A percentile compares a stretch with the other conserved stretches of the same genome.
These are phyloP conservation scores for Chironomus striatipennis DNA, from an alignment of 1,140 invertebrate genomes.

Conservation along the genomic window DNA sequence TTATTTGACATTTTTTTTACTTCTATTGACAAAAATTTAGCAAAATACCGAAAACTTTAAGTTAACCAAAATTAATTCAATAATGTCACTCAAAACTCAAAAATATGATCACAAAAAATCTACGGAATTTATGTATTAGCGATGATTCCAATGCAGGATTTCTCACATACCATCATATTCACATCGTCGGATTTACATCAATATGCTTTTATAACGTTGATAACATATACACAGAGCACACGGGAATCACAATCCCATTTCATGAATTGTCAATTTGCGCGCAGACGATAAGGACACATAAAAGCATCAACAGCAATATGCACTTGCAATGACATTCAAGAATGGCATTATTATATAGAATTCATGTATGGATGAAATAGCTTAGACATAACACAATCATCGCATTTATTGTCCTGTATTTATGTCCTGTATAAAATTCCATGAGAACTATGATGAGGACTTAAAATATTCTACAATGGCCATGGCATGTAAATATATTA, in stretches of 20 bases:
- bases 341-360: not conserved
- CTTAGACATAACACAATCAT: not conserved
- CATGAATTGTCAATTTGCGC: slow-evolving; percentile 17
- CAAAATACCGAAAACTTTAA: too few species aligned
- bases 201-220: not conserved
- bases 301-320: not conserved
- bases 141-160: too few species aligned
- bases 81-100: too few species aligned
- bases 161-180: too few species aligned
- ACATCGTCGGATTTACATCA: not conserved
- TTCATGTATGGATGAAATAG: not conserved
- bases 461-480: not conserved
- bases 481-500: not conserved
- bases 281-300: not conserved
- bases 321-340: not conserved
- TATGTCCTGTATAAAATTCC: not conserved
- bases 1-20: too few species aligned
- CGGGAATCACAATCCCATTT: not conserved
- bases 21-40: too few species aligned
- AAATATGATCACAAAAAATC: too few species aligned
- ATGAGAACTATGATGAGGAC: not conserved
- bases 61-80: too few species aligned
- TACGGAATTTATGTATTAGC: too few species aligned
- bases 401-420: not conserved
- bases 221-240: not conserved